Percentiles rank a stretch among this genome's conserved stretches.
phyloP scores from a whole-genome alignment of 1,140 invertebrate species.

The Diploscapter pachys region DNA sequence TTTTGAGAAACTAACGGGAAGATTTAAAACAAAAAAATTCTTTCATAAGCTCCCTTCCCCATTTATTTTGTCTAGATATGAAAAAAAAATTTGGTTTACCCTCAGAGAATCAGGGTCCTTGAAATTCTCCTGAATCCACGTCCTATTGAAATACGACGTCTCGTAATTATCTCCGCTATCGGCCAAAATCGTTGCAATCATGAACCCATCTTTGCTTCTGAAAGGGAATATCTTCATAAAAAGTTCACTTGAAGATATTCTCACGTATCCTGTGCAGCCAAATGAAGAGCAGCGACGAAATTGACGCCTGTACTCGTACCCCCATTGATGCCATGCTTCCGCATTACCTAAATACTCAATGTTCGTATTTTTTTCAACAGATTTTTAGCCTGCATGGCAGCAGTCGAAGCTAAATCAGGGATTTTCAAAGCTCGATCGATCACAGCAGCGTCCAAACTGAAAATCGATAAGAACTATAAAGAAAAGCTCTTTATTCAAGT shows the following conservation, averaged over 20 bases:
- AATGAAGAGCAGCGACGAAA: slow-evolving; percentile 42
- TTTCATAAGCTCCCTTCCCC: too few species aligned
- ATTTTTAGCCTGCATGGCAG: slow-evolving; percentile 43
- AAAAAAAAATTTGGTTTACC: not conserved
- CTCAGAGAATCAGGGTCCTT: slow-evolving; percentile 39
- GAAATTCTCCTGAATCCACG: slow-evolving; percentile 43
- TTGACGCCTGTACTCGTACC: slow-evolving; percentile 48
- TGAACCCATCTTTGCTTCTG: not conserved
- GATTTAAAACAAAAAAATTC: not conserved
- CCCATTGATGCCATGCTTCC: slow-evolving; percentile 36
- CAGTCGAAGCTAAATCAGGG: slow-evolving; percentile 46
- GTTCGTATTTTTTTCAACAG: not conserved
- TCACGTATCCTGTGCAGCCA: slow-evolving; percentile 23
- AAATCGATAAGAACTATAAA: not conserved
- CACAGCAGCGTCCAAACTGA: slow-evolving; percentile 37
- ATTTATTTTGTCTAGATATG: not conserved
- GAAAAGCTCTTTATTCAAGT: not conserved
- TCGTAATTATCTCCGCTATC: slow-evolving; percentile 41
- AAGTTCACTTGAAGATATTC: slow-evolving; percentile 15
- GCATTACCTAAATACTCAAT: not conserved
- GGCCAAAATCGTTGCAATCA: slow-evolving; percentile 39
- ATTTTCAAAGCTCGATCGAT: slow-evolving; percentile 48
- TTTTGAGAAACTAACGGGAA: not conserved
- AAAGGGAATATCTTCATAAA: slow-evolving; percentile 17
- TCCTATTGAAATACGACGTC: slow-evolving; percentile 43